Evolutionary conservation across 2,113 vertebrate species (phyloP).

Genomic region (Prionailurus viverrinus): DNA sequence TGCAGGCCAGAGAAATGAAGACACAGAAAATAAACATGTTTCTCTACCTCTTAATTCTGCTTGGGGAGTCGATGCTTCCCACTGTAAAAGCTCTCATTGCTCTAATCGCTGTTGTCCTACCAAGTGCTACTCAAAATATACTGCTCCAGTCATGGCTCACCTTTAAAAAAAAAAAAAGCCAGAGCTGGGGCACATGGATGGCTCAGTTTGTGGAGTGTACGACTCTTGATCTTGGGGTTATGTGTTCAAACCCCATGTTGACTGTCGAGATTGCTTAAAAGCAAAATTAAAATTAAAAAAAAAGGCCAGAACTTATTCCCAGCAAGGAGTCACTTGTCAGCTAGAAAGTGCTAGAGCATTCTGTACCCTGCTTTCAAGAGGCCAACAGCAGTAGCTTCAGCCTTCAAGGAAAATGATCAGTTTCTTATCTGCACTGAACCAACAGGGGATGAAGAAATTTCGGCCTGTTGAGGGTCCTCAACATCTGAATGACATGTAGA

Average conservation of each 20-base stretch:
- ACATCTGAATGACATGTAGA: not conserved
- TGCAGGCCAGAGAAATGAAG: not conserved
- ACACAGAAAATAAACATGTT: not conserved
- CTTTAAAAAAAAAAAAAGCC: not conserved
- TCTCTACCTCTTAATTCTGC: not conserved
- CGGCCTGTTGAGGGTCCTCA: conserved; percentile 18
- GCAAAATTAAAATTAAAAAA: not conserved
- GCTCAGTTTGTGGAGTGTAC: not conserved
- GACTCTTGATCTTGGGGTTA: not conserved
- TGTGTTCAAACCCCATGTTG: not conserved
- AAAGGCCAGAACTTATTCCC: not conserved
- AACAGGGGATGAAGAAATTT: not conserved
- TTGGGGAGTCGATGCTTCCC: not conserved
- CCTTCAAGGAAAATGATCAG: conserved; percentile 25
- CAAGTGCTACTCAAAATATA: not conserved
- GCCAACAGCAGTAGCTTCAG: not conserved
- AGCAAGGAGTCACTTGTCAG: not conserved
- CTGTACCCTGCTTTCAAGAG: not conserved
- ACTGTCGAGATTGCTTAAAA: not conserved
- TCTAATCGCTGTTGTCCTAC: not conserved
- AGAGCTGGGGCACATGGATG: not conserved
- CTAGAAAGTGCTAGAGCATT: not conserved
- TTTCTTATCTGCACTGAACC: not conserved
- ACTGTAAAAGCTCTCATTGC: not conserved
- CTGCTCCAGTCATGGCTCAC: not conserved